Evolutionary conservation across 2,797 vertebrate genomes (phyloP), one percentile per base, ranked within the genome.

Genomic region (Meda fulgida): DNA sequence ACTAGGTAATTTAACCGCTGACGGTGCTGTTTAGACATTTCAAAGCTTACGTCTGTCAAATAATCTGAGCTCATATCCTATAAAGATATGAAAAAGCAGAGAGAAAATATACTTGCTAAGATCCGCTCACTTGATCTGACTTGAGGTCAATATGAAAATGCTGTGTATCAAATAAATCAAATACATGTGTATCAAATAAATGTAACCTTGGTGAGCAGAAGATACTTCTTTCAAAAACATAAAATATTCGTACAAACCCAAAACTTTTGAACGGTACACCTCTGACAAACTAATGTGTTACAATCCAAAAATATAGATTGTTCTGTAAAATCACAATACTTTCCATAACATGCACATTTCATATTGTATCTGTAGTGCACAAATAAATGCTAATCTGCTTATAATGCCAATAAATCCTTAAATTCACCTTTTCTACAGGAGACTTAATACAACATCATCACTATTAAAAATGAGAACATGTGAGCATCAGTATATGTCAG

Each of bases 1-100:
- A 34, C 38, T n/a, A 18, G 46, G 70, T 38, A 38, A 55, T 80
- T 40, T 29, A 70, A 38, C 66, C 0, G 79, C 77, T 79, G 77
- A 65, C 77, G 18, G 58, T 2, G 76, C 76, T 21, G 46, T 80
- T 80, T 26, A 53, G 63, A 48, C 7, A 48, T 51, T 69, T 82
- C 19, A 7, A 11, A 21, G 66, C 31, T 38, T 51, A 9, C 5
- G 31, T 60, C 38, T 60, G 13, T 23, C 21, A 10, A 46, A 71
- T 23, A 19, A 81, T 26, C n/a, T 14, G n/a, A 4, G 72, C 10
- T 75, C 46, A 75, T 63, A 4, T 58, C 23, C 9, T 23, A 63
- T 63, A 29, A 18, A 16, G 60, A 29, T 63, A 63, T 63, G 2
- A 63, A 63, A 29, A 63, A 63, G n/a, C 29, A 63, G 58, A 26